Evolutionary conservation across 2,797 vertebrate genomes (phyloP).

Genomic region (Muraenolepis orangiensis): DNA sequence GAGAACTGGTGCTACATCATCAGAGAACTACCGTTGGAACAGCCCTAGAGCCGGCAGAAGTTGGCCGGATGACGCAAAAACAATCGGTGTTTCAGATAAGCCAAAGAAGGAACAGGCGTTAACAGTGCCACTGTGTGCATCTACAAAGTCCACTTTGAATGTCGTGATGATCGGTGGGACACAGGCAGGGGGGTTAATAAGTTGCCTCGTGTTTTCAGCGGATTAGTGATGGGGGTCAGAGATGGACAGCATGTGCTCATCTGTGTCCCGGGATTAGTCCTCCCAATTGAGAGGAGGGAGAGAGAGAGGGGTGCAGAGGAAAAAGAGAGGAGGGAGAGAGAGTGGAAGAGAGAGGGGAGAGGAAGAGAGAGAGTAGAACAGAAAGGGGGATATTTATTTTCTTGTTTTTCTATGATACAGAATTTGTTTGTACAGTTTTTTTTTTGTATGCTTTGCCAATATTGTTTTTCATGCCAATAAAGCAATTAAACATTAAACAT

Average conservation of each 20-base stretch:
- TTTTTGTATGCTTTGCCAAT: neutral
- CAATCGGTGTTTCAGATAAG: constrained; percentile 57
- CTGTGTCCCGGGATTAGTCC: constrained; percentile 54
- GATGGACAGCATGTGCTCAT: constrained; percentile 52
- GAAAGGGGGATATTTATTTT: neutral
- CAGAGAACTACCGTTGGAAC: too few species aligned
- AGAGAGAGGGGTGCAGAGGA: constrained; percentile 32
- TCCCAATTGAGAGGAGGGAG: constrained; percentile 63
- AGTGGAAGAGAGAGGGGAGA: neutral
- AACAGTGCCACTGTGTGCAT: constrained; percentile 36
- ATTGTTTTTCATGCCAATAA: neutral
- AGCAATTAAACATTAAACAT: constrained; percentile 16
- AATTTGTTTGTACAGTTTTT: too few species aligned
- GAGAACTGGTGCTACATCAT: too few species aligned
- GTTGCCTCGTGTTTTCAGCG: constrained; percentile 52
- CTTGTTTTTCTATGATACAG: too few species aligned
- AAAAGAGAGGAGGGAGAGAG: neutral
- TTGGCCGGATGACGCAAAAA: constrained; percentile 12
- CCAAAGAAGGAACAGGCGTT: constrained; percentile 48
- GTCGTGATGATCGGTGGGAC: neutral
- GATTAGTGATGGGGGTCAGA: constrained; percentile 60
- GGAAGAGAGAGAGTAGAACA: neutral
- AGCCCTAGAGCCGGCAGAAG: neutral
- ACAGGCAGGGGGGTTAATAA: constrained; percentile 44
- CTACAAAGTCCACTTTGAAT: neutral